These are phyloP conservation scores for Cataglyphis albicans DNA, from an alignment of 2,888 invertebrate genomes.

Conservation along the genomic window DNA sequence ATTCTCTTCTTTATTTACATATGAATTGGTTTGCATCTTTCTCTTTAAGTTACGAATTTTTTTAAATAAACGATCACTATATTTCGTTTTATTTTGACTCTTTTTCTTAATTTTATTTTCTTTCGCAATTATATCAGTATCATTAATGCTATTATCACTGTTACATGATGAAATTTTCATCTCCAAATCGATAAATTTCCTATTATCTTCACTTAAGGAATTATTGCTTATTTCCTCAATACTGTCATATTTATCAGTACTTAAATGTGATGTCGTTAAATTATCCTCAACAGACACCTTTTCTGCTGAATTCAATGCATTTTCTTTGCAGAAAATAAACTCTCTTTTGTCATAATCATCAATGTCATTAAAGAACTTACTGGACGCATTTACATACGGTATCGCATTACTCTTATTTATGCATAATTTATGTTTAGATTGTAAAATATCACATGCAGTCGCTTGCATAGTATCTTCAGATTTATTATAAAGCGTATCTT, in stretches of 20 bases:
- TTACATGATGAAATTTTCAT: background rate
- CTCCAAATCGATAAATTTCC: background rate
- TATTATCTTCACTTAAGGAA: background rate
- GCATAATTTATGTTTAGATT: background rate
- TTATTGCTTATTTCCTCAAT: background rate
- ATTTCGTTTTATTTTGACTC: background rate
- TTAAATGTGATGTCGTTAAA: background rate
- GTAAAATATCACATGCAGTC: conserved; percentile 1
- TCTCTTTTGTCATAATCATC: background rate
- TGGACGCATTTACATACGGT: background rate
- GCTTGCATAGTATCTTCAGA: background rate
- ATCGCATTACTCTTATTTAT: background rate
- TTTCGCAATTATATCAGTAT: background rate
- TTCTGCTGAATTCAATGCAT: background rate
- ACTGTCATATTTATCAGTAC: background rate
- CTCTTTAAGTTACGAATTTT: conserved; percentile 73
- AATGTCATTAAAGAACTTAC: background rate
- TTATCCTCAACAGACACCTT: background rate
- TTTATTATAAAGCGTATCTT: background rate
- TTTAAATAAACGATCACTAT: conserved; percentile 56
- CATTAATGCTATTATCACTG: background rate
- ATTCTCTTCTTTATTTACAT: conserved; percentile 25
- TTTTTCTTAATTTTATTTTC: conserved; percentile 27
- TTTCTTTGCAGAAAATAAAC: background rate
- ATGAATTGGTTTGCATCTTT: conserved; percentile 11